Conservation (phyloP, 2,113 vertebrate genomes). For the Drymodes brunneopygia region DNA sequence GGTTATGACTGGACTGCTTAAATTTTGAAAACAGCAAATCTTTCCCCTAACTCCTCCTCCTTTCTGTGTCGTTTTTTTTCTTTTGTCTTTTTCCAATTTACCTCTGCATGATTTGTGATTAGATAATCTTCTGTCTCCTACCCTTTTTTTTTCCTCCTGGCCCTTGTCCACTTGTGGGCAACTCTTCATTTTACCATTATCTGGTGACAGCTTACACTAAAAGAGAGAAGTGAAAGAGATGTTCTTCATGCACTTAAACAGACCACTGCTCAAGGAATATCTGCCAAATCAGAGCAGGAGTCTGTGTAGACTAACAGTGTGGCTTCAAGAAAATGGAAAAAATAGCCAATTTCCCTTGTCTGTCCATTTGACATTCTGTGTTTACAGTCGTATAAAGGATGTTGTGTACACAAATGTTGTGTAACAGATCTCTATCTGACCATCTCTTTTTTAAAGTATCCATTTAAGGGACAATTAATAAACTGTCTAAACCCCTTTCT, state of each 20-base stretch:
- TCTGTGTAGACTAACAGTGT: background rate
- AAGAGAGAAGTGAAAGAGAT: background rate
- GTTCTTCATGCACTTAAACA: background rate
- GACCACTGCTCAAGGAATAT: background rate
- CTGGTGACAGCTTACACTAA: background rate
- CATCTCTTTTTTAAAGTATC: rapidly evolving
- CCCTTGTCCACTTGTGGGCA: background rate
- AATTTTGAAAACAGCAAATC: background rate
- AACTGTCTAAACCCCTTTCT: background rate
- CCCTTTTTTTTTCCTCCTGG: rapidly evolving
- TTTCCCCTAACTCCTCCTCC: background rate
- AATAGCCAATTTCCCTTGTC: background rate
- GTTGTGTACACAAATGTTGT: background rate
- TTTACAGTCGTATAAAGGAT: background rate
- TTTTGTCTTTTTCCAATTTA: background rate
- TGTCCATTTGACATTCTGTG: background rate
- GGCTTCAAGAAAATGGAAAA: background rate
- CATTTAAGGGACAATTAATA: background rate
- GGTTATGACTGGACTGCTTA: background rate
- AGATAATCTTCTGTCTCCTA: background rate
- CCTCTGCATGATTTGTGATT: background rate
- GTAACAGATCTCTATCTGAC: background rate
- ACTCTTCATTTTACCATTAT: background rate
- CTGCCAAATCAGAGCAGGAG: background rate
- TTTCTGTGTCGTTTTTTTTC: background rate